phyloP scores from a whole-genome alignment of 2,888 invertebrate species.

The Sarcophaga subvicina region DNA sequence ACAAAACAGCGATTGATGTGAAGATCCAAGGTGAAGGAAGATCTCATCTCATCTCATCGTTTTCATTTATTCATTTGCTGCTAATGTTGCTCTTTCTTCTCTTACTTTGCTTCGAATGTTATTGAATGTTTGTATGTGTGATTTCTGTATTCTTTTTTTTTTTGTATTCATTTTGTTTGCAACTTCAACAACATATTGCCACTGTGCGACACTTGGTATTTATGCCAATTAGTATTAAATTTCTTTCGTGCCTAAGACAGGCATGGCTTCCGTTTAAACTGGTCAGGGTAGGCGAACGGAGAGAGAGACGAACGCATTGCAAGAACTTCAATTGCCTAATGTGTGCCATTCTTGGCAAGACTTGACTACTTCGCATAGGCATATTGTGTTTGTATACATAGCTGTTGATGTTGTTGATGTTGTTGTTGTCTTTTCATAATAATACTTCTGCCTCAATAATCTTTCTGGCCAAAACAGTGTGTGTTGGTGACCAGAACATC shows the following conservation, averaged over 20 bases:
- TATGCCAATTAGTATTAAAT: conserved; percentile 81
- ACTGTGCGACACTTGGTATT: conserved; percentile 80
- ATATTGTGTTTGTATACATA: conserved; percentile 27
- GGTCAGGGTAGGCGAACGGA: conserved; percentile 68
- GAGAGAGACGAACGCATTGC: conserved; percentile 28
- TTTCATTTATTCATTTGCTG: conserved; percentile 41
- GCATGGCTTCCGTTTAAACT: conserved; percentile 80
- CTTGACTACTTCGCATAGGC: conserved; percentile 38
- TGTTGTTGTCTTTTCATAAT: conserved; percentile 69
- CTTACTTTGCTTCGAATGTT: conserved; percentile 27
- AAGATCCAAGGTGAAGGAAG: conserved; percentile 80
- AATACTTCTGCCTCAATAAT: conserved; percentile 26
- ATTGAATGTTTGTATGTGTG: conserved; percentile 55
- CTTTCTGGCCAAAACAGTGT: conserved; percentile 24
- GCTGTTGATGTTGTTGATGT: conserved; percentile 58
- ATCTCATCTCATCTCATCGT: conserved; percentile 79
- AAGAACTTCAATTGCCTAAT: conserved; percentile 61
- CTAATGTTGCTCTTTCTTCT: conserved; percentile 32
- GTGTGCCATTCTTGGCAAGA: conserved; percentile 66
- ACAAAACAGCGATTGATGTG: conserved; percentile 78
- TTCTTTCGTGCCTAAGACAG: conserved; percentile 78
- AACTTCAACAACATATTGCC: conserved; percentile 71
- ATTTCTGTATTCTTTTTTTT: conserved; percentile 7
- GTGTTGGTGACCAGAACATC: conserved; percentile 62
- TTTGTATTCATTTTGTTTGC: conserved; percentile 63